Base-by-base conservation (phyloP, 2,888 invertebrate species). In the Andrena minutula region DNA sequence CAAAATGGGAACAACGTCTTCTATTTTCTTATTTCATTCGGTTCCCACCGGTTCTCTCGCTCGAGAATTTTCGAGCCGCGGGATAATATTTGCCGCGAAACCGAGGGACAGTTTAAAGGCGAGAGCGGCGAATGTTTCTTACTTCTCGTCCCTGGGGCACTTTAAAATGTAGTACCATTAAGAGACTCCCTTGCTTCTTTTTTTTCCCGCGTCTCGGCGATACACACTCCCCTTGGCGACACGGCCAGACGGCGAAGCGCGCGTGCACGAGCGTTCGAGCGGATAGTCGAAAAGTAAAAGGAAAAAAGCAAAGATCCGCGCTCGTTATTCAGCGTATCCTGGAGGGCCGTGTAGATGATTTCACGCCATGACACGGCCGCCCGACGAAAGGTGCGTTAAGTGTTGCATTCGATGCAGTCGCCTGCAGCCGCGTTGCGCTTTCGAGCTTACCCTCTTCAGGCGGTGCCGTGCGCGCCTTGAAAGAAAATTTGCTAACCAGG, bases 321-420 rank as follows among this genome's bases (percentile, higher is more conserved):
- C 82, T 87, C 87, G 77, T 87, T 87, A 87, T 86, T 87, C 81
- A 79, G 76, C 77, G 71, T 65, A 66, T 79, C 72, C 75, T 60
- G 84, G 79, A 81, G 84, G 61, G 71, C 63, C 64, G 72, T 47
- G 77, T 72, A 82, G 81, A 82, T 82, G 82, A 81, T 72, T 82
- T 82, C 83, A 73, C 81, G 74, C 71, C 74, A 75, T 78, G 75
- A 79, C 75, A 74, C 78, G 73, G 74, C 68, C 47, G 78, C 83
- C 82, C 83, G 79, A 73, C 82, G 75, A 68, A 82, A 79, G 82
- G 79, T 82, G 81, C 81, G 76, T 80, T 20, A 70, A 82, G 82
- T 82, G 82, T 81, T 70, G 81, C 82, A 65, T 81, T 82, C 82
- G 82, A 81, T 73, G 81, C 72, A 61, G 75, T 30, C 65, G 56